Evolutionary conservation across 1,140 invertebrate species (phyloP).

Genomic region (Adoxophyes honmai): DNA sequence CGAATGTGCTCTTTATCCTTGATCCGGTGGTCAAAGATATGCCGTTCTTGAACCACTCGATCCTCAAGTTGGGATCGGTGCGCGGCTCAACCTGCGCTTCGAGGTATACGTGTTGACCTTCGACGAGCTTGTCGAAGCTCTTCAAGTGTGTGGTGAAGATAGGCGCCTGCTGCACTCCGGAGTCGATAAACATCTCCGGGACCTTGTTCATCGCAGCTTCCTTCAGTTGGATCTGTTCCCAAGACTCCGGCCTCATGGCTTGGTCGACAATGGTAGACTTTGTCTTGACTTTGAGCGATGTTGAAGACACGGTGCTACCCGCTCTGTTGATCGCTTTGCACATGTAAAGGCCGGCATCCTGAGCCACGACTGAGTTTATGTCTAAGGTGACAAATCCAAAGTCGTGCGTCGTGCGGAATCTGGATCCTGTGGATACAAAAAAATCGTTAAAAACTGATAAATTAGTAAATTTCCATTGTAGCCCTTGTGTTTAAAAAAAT

Average conservation of each 20-base stretch:
- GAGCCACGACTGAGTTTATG: slow-evolving; percentile 90
- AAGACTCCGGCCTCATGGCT: slow-evolving; percentile 90
- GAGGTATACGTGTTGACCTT: slow-evolving; percentile 93
- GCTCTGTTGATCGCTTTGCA: slow-evolving; percentile 94
- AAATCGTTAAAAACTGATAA: slow-evolving; percentile 31
- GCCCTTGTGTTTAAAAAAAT: slow-evolving; percentile 21
- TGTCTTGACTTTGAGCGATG: slow-evolving; percentile 90
- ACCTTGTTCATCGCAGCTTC: slow-evolving; percentile 93
- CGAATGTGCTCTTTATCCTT: slow-evolving; percentile 91
- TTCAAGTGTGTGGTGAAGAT: slow-evolving; percentile 94
- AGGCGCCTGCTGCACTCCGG: slow-evolving; percentile 89
- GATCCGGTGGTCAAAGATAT: slow-evolving; percentile 90
- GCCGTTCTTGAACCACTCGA: slow-evolving; percentile 96
- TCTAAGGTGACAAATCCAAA: slow-evolving; percentile 97
- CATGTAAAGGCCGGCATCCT: slow-evolving; percentile 95
- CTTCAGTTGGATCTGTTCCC: slow-evolving; percentile 92
- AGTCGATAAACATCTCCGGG: slow-evolving; percentile 90
- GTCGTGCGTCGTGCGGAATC: slow-evolving; percentile 93
- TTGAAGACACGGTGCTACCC: slow-evolving; percentile 94
- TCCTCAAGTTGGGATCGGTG: slow-evolving; percentile 93
- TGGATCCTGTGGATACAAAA: slow-evolving; percentile 81
- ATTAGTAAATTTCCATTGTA: too few relatives aligned
- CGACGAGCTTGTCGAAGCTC: slow-evolving; percentile 90
- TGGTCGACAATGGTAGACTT: slow-evolving; percentile 88
- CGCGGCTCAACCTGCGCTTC: slow-evolving; percentile 98